phyloP scores from a whole-genome alignment of 2,888 invertebrate genomes.

The Habrosyne pyritoides region DNA sequence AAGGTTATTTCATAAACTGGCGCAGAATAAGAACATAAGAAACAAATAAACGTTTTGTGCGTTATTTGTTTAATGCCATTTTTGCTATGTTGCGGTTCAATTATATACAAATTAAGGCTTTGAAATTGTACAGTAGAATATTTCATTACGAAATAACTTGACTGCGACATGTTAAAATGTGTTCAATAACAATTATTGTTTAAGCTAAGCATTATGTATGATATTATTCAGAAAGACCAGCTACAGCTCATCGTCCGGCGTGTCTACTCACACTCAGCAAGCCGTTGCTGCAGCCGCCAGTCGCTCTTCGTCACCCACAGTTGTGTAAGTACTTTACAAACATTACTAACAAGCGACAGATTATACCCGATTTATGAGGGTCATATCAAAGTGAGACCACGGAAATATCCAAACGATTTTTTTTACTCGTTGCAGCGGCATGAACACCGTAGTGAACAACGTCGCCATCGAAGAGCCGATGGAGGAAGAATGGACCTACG shows the following conservation, averaged over 20 bases:
- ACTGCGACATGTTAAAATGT: too few species aligned
- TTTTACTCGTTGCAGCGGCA: slow-evolving; percentile 45
- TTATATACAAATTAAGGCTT: too few species aligned
- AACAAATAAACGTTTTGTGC: too few species aligned
- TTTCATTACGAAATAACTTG: too few species aligned
- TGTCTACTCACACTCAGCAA: slow-evolving; percentile 59
- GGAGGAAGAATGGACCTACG: slow-evolving; percentile 95
- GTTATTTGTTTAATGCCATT: too few species aligned
- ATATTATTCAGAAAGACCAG: slow-evolving; percentile 58
- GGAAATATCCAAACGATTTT: not conserved
- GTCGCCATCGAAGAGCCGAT: slow-evolving; percentile 77
- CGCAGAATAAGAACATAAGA: too few species aligned
- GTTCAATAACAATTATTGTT: not conserved
- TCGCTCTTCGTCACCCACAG: slow-evolving; percentile 75
- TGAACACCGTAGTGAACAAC: slow-evolving; percentile 80
- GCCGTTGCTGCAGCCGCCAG: slow-evolving; percentile 62
- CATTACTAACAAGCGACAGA: not conserved
- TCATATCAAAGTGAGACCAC: too few species aligned
- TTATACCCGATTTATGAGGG: too few species aligned
- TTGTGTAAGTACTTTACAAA: slow-evolving; percentile 58
- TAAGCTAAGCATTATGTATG: not conserved
- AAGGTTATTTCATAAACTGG: too few species aligned
- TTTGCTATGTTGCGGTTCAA: too few species aligned
- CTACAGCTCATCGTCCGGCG: slow-evolving; percentile 54
- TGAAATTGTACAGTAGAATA: too few species aligned